These are phyloP conservation scores for Aldrovandia affinis DNA, from an alignment of 2,797 vertebrate genomes.

Conservation along the genomic window DNA sequence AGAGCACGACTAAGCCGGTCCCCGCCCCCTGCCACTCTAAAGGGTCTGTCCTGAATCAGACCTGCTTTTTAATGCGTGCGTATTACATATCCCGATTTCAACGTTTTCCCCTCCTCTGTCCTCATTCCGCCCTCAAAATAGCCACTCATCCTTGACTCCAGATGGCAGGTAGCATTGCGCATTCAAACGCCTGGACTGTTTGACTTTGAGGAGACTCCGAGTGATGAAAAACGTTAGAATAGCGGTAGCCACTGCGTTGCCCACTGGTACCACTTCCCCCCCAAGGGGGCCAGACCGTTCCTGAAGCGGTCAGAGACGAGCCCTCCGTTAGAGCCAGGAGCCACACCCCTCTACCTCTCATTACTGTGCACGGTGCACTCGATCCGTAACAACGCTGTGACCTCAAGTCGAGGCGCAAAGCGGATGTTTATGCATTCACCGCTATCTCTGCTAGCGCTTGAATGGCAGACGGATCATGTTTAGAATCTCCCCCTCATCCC, in stretches of 20 bases:
- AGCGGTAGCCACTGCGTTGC: too few species aligned
- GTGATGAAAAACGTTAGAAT: not conserved
- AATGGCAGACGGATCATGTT: slow-evolving; percentile 28
- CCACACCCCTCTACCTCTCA: not conserved
- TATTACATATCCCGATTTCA: too few species aligned
- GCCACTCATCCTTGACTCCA: too few species aligned
- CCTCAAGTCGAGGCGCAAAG: slow-evolving; percentile 31
- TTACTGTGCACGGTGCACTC: not conserved
- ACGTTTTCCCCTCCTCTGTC: too few species aligned
- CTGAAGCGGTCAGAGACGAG: not conserved
- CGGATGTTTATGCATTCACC: slow-evolving; percentile 40
- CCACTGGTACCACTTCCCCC: not conserved
- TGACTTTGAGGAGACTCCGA: too few species aligned
- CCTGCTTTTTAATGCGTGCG: not conserved
- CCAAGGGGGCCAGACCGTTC: not conserved
- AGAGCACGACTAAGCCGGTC: slow-evolving; percentile 18
- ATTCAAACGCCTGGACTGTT: too few species aligned
- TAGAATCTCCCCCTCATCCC: not conserved
- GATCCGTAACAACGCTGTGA: slow-evolving; percentile 44
- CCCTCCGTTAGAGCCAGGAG: not conserved
- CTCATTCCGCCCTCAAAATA: too few species aligned
- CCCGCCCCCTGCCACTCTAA: slow-evolving; percentile 31
- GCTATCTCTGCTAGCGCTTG: slow-evolving; percentile 28
- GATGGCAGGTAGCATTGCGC: too few species aligned
- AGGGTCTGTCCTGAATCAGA: slow-evolving; percentile 23